Evolutionary conservation across 2,888 invertebrate genomes (phyloP), one percentile per base, ranked within the genome.

Genomic region (Drosophila austrosaltans): DNA sequence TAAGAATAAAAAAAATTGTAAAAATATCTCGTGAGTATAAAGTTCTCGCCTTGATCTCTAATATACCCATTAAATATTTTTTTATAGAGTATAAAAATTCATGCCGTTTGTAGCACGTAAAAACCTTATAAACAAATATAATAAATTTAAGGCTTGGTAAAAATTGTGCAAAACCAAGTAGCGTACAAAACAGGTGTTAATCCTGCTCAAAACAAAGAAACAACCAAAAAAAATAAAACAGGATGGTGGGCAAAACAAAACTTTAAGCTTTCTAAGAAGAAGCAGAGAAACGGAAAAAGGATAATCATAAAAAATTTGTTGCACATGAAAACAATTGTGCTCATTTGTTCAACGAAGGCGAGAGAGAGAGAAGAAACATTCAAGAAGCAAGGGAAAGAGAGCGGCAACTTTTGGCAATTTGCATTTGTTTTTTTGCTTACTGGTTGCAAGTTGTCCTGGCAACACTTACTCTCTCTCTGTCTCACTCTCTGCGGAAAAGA

Each of bases 101-200:
- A 54, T 48, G 25, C 36, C 65, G 57, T 71, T 63, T 83, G 83
- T 76, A 79, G 76, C 86, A 86, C 82, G 87, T 82, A 83, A 80
- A 86, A 83, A 86, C 84, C 83, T 81, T 83, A 84, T 84, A 83
- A 86, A 86, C 83, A 83, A 83, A 86, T 78, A 86, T 82, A 83
- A 83, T 83, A 83, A 83, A 83, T 83, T 86, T 69, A 63, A 75
- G 79, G 84, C 87, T 83, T 83, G 82, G 80, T 74, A 56, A 71
- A 79, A 79, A 73, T 25, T 78, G 80, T 67, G 64, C 75, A 68
- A 36, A 66, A 59, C 63, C 76, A 69, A 65, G 75, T 63, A 76
- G 71, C 76, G 82, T 82, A 80, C 66, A 69, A 73, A 89, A 81
- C 90, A 88, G 88, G 90, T 88, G 90, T 85, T 90, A 89, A 88